Evolutionary conservation across 2,113 vertebrate species (phyloP), one percentile per base, ranked within the genome.

Genomic region (Hippocampus mohnikei): DNA sequence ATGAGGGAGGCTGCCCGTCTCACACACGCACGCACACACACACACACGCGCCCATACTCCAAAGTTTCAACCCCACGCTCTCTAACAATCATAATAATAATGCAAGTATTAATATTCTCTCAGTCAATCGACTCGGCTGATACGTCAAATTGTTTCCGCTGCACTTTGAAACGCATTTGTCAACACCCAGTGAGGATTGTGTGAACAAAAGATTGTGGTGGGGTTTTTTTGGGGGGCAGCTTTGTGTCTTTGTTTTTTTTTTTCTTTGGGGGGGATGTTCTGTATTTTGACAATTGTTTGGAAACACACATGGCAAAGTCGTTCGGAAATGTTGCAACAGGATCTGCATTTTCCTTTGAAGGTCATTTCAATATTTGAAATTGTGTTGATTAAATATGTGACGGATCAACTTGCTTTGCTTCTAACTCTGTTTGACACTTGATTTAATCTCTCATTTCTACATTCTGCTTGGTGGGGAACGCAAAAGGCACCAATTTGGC

Each of bases 11-110:
- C 69, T 68, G 77, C 71, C 55, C 87, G 83, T 76, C 84, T 85
- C 80, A 83, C 85, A 86, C 87, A 89, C 84, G 85, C 87, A 89
- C 84, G 79, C 80, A 85, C 56, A 5, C 56, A 48, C 18, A 11
- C n/a, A 25, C 23, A 27, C 23, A 4, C 3, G 27, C 12, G 2
- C 42, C 10, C 42, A 0, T 13, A 44, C 23, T 2, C 3, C n/a
- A 58, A 58, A 58, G 23, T 58, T 56, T 27, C 2, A 6, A 55
- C 18, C 52, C 0, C 21, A 23, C 9, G 25, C 55, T 27, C 55
- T 25, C 55, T 55, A 55, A n/a, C 15, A 55, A 58, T 25, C 11
- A 10, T 55, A 55, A 58, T 25, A 23, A 58, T 25, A 12, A 58
- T 25, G 23, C 5, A 58, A 25, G 55, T 25, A 56, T 46, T 74